Evolutionary conservation across 2,888 invertebrate species (phyloP).

Genomic region (Oligia strigilis): DNA sequence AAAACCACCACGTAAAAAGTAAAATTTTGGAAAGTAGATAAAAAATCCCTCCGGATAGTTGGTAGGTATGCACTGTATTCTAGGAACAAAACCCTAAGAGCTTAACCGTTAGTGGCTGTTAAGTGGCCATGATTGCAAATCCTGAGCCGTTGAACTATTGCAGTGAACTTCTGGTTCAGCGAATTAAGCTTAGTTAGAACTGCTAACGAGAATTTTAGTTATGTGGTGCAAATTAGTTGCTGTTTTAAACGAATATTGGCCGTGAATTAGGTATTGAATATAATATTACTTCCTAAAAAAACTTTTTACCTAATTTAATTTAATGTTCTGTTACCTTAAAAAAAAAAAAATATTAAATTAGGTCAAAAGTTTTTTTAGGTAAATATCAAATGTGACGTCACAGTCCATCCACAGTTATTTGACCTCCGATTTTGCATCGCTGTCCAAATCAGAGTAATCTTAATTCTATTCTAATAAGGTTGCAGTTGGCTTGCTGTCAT

Average conservation of each 20-base stretch:
- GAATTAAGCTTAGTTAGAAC: slow-evolving; percentile 48
- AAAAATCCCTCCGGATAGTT: neutral
- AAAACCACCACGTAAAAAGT: neutral
- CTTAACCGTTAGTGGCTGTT: slow-evolving; percentile 26
- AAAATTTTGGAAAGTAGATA: neutral
- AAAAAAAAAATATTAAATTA: neutral
- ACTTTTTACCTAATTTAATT: too few species aligned
- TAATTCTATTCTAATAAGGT: too few species aligned
- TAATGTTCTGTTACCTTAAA: too few species aligned
- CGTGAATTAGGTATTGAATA: neutral
- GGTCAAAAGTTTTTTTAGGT: neutral
- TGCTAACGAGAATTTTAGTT: neutral
- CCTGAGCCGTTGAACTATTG: slow-evolving; percentile 41
- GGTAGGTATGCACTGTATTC: neutral
- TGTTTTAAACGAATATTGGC: neutral
- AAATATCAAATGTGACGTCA: neutral
- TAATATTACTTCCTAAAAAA: too few species aligned
- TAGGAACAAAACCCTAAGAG: slow-evolving; percentile 16
- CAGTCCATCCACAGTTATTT: too few species aligned
- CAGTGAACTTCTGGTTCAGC: slow-evolving; percentile 22
- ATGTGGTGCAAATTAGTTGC: neutral
- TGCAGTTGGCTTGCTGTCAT: too few species aligned
- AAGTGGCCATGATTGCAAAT: slow-evolving; percentile 54
- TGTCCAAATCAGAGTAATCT: too few species aligned
- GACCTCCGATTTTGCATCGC: too few species aligned